Base-by-base conservation (phyloP, 2,888 invertebrate genomes). In the Cyclophora albipunctata region DNA sequence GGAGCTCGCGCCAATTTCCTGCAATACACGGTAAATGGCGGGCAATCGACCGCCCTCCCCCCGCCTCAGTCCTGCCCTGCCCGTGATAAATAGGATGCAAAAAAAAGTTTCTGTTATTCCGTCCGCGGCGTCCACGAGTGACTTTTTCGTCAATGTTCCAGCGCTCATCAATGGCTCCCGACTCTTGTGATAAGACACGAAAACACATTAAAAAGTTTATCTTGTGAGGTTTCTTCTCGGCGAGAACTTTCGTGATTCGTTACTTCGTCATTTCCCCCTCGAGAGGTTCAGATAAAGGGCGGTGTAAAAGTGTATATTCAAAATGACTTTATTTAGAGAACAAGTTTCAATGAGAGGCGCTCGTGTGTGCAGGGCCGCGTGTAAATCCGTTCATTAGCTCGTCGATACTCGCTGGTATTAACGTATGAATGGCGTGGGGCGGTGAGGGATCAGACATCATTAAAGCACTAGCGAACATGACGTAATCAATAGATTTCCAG, bases 11-110 rank as follows among this genome's bases (percentile, higher is more conserved):
- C 67, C 75, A 74, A 75, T 75, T 74, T 77, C 73, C 75, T 67
- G 73, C 66, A 67, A 71, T 75, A 69, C 69, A 71, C 65, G 68
- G 65, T 71, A 73, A 74, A 77, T 74, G 71, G 69, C 71, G 62
- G 72, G 68, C 75, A 75, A 73, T 79, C 70, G 56, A 53, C 58
- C 59, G 62, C 64, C 54, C 63, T 59, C 59, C 48, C 52, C 54
- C 52, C 48, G 52, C 54, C 50, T 54, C 20, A 1, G 47, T 53
- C 52, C 53, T 56, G 56, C 50, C 46, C 58, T 53, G 57, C 54
- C 46, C 50, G 58, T 59, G 61, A 60, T 62, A 64, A 64, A 62
- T 64, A 59, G 59, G 56, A 59, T 58, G 62, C 57, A 61, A 59
- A 61, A 59, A 43, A 61, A 59, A 57, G 54, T 58, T 60, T 55